Base-by-base conservation (phyloP, 1,140 invertebrate species). In the Lucilia sericata region DNA sequence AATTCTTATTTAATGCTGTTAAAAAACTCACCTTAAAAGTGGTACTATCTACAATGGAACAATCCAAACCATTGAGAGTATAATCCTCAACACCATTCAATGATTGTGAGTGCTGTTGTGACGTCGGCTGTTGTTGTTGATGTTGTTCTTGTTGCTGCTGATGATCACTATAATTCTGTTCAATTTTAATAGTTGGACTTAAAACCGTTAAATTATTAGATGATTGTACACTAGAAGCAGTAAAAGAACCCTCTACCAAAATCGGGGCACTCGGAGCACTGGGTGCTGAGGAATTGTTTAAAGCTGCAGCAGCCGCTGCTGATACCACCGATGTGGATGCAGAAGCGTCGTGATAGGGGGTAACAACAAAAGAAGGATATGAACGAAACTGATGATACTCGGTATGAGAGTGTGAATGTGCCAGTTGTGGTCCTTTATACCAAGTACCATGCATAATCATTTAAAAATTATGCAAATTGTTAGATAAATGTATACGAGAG, bases 391-490 rank as follows among this genome's bases (percentile, higher is more conserved):
- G 89, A 82, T 84, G 87, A 83, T 89, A 89, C 65, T 89, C 88
- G 84, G 87, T 87, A 81, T 84, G 83, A 25, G 55, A 51, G 85
- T 90, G 88, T 86, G 89, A 87, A 88, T 90, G 89, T 84, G 89
- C 87, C 89, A 90, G 86, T 87, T 90, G 89, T 86, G 89, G 88
- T 90, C 89, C 89, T 87, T 90, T 90, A 87, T 90, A 90, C 89
- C 89, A 90, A 85, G 88, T 90, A 90, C 89, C 89, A 90, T 90
- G 89, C 89, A 90, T 90, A 90, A 90, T 90, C 89, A 90, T 90
- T 89, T 90, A 90, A 82, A 75, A 36, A 60, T n/a, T n/a, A 36
- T 42, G 42, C 78, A 42, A 36, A 34, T 82, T 36, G 19, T 30
- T 30, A 14, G 30, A 8, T 42, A 7, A 17, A 42, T 42, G 42